Percentiles rank a stretch among this genome's conserved stretches.
Evolutionary conservation across 1,140 invertebrate species (phyloP).

Genomic region (Parasteatoda tepidariorum): DNA sequence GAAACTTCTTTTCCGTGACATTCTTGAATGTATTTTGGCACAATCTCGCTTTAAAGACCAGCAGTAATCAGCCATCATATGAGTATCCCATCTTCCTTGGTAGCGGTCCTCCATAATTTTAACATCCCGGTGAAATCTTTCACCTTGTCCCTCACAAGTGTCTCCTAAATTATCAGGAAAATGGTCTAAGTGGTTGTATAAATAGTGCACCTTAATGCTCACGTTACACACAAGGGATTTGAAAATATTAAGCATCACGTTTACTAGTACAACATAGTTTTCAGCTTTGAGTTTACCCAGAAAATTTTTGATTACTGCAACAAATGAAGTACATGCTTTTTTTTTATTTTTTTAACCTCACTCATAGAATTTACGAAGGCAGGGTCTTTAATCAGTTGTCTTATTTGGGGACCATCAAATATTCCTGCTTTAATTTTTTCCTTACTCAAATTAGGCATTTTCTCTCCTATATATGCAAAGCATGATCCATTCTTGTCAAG

Average conservation of each 20-base stretch:
- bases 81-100: not conserved
- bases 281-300: not conserved
- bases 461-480: slow-evolving; percentile 65
- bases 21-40: too few species aligned
- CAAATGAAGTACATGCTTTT: not conserved
- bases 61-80: not conserved
- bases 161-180: not conserved
- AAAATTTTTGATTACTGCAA: not conserved
- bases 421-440: slow-evolving; percentile 59
- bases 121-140: not conserved
- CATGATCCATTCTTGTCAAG: slow-evolving; percentile 64
- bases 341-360: not conserved
- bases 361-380: slow-evolving; percentile 30
- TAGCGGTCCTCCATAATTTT: not conserved
- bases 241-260: not conserved
- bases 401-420: slow-evolving; percentile 62
- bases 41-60: not conserved
- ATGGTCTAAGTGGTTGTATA: not conserved
- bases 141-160: not conserved
- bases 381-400: slow-evolving; percentile 49
- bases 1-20: too few species aligned
- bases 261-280: not conserved
- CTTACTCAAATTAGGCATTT: slow-evolving; percentile 30
- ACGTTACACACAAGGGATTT: not conserved
- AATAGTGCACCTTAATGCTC: not conserved